phyloP scores from a whole-genome alignment of 2,113 vertebrate genomes.

The Circaetus gallicus region DNA sequence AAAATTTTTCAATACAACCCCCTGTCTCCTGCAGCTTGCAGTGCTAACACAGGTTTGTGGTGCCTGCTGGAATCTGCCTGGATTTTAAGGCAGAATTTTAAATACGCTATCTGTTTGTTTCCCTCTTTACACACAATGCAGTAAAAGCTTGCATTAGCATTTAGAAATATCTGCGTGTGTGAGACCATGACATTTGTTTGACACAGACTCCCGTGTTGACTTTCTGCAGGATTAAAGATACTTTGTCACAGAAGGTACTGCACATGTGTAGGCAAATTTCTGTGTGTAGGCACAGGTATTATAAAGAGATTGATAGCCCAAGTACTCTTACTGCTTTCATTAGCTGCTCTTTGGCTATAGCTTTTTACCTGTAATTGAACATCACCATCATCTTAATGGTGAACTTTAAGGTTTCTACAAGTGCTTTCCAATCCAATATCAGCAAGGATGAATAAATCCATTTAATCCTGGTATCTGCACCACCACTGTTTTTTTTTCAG shows the following conservation, averaged over 20 bases:
- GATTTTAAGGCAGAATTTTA: background rate
- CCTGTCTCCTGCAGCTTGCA: conserved; percentile 17
- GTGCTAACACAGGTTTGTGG: background rate
- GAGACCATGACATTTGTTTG: background rate
- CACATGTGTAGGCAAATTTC: background rate
- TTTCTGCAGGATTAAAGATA: background rate
- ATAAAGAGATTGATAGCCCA: background rate
- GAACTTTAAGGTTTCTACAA: background rate
- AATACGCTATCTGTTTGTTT: background rate
- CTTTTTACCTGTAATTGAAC: background rate
- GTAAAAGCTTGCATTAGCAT: background rate
- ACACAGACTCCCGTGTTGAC: background rate
- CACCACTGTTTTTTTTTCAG: background rate
- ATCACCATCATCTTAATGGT: background rate
- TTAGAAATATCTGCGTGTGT: background rate
- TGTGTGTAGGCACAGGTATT: background rate
- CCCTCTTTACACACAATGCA: background rate
- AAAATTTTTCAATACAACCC: conserved; percentile 27
- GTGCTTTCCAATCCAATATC: background rate
- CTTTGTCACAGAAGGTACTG: background rate
- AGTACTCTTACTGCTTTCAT: background rate
- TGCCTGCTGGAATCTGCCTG: background rate
- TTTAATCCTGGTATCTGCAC: background rate
- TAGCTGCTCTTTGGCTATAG: background rate
- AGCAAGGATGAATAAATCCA: background rate